Conservation (phyloP, 2,888 invertebrate genomes). For the Erpobdella octoculata region DNA sequence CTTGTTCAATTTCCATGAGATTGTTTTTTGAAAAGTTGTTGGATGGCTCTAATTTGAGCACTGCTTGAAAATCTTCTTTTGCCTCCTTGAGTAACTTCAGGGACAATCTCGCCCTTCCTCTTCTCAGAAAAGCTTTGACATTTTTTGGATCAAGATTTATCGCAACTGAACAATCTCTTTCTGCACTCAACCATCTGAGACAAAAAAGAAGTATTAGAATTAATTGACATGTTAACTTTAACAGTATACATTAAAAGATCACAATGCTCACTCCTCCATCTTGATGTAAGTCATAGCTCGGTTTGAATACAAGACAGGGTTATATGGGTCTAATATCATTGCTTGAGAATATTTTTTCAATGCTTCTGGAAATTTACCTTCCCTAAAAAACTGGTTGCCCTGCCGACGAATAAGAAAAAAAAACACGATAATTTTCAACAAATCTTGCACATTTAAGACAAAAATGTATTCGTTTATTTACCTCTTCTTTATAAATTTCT, state of each 20-base stretch:
- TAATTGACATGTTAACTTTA: background rate
- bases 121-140: slow-evolving; percentile 50
- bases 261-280: slow-evolving; percentile 57
- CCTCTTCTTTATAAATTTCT: slow-evolving; percentile 65
- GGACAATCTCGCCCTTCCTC: slow-evolving; percentile 57
- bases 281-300: slow-evolving; percentile 78
- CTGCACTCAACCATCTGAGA: slow-evolving; percentile 52
- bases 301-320: slow-evolving; percentile 72
- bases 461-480: too few relatives aligned
- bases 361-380: slow-evolving; percentile 48
- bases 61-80: slow-evolving; percentile 63
- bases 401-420: too few relatives aligned
- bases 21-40: slow-evolving; percentile 55
- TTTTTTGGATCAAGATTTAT: slow-evolving; percentile 51
- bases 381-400: slow-evolving; percentile 52
- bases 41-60: slow-evolving; percentile 69
- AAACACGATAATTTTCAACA: too few relatives aligned
- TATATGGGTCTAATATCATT: slow-evolving; percentile 49
- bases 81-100: slow-evolving; percentile 68
- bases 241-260: background rate
- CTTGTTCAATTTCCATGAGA: background rate
- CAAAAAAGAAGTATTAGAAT: background rate
- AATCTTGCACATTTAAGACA: too few relatives aligned
- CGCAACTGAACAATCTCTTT: slow-evolving; percentile 51
- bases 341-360: slow-evolving; percentile 52